Percentiles rank a stretch among this genome's conserved stretches.
These are phyloP conservation scores for Daboia siamensis DNA, from an alignment of 2,113 vertebrate species.

Conservation along the genomic window DNA sequence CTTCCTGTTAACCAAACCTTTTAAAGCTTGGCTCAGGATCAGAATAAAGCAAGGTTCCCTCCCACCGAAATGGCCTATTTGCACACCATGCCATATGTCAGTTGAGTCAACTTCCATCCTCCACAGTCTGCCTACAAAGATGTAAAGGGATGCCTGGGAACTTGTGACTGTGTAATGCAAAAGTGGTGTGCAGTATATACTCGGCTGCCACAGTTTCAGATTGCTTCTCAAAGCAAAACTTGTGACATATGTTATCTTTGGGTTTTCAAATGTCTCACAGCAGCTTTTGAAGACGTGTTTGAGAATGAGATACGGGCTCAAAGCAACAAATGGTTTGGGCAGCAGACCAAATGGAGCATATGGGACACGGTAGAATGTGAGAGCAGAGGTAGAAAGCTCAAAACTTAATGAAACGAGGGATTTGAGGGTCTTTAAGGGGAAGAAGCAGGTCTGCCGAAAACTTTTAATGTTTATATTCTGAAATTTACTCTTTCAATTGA, in stretches of 20 bases:
- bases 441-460: background rate
- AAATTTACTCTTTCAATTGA: background rate
- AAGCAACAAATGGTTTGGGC: background rate
- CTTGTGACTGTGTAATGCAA: background rate
- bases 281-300: background rate
- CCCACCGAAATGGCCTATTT: background rate
- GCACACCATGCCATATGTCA: background rate
- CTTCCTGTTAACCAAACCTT: background rate
- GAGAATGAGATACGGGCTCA: background rate
- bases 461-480: background rate
- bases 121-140: background rate
- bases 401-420: slow-evolving; percentile 17
- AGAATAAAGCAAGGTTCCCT: background rate
- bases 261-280: slow-evolving; percentile 15
- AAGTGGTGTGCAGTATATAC: fast-evolving
- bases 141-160: background rate
- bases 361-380: background rate
- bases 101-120: background rate
- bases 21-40: background rate
- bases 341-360: background rate
- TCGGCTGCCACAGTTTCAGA: slow-evolving; percentile 11
- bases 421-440: background rate
- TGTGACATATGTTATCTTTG: background rate
- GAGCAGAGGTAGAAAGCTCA: slow-evolving; percentile 8
- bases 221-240: slow-evolving; percentile 19